phyloP scores from a whole-genome alignment of 2,113 vertebrate species.

The Oenanthe melanoleuca region DNA sequence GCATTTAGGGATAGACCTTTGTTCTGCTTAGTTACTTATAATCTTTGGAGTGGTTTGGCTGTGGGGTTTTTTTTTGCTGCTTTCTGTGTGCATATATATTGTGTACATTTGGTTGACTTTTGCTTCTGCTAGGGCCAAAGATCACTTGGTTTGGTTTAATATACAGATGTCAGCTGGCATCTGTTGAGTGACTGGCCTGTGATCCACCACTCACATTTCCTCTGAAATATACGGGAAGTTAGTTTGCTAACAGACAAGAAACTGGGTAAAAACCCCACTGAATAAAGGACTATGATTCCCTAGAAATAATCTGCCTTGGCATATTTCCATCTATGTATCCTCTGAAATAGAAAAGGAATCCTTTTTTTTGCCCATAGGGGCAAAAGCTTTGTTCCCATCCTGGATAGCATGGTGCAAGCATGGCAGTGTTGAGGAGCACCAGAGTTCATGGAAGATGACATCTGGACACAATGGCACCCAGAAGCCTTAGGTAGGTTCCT shows the following conservation, averaged over 20 bases:
- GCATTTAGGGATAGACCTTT: constrained; percentile 33
- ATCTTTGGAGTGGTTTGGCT: background rate
- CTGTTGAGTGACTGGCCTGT: background rate
- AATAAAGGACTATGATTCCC: background rate
- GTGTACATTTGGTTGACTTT: background rate
- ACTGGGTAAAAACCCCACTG: background rate
- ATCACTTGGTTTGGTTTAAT: background rate
- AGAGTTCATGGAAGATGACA: background rate
- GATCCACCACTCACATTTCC: background rate
- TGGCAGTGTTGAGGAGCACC: background rate
- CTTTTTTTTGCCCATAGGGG: background rate
- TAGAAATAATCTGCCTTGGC: background rate
- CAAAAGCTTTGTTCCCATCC: background rate
- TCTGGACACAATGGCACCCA: background rate
- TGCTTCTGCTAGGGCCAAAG: background rate
- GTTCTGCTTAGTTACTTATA: constrained; percentile 29
- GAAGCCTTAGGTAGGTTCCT: background rate
- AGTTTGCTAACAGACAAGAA: background rate
- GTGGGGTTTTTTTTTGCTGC: background rate
- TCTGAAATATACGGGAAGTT: background rate
- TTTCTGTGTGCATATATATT: background rate
- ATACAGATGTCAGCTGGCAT: background rate
- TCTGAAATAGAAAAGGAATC: background rate
- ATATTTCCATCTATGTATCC: background rate
- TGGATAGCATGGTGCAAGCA: background rate